Percentiles rank a stretch among this genome's conserved stretches.
These are phyloP conservation scores for Syngnathus floridae DNA, from an alignment of 2,113 vertebrate species.

Conservation along the genomic window DNA sequence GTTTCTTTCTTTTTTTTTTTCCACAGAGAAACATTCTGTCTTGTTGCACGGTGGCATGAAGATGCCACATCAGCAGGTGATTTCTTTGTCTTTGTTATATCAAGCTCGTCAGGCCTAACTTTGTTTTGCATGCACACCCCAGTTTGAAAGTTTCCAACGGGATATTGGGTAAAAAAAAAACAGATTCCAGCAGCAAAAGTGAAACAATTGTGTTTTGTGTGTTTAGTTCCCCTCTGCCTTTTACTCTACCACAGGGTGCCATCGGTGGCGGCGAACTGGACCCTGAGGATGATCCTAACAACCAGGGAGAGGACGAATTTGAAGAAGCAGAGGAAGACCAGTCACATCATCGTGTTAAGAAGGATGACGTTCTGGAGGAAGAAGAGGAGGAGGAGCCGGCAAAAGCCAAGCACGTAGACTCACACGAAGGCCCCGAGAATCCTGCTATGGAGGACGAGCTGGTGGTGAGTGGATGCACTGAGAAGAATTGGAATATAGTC, in stretches of 20 bases:
- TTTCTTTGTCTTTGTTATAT: neutral
- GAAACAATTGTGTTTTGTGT: neutral
- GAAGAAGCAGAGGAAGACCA: slow-evolving; percentile 89
- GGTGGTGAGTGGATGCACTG: slow-evolving; percentile 71
- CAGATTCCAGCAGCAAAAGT: neutral
- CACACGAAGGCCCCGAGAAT: slow-evolving; percentile 60
- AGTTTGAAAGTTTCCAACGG: neutral
- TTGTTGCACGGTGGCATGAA: slow-evolving; percentile 44
- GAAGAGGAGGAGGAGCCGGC: slow-evolving; percentile 57
- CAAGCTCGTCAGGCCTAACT: neutral
- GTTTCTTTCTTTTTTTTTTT: slow-evolving; percentile 13
- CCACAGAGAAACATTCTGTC: slow-evolving; percentile 49
- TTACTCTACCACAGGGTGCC: slow-evolving; percentile 59
- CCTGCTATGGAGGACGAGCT: slow-evolving; percentile 81
- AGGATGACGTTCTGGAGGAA: slow-evolving; percentile 63
- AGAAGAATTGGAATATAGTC: neutral
- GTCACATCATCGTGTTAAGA: slow-evolving; percentile 70
- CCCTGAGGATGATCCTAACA: slow-evolving; percentile 94
- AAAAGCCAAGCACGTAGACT: slow-evolving; percentile 32
- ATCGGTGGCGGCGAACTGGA: slow-evolving; percentile 76
- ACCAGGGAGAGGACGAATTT: slow-evolving; percentile 97
- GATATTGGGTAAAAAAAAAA: neutral
- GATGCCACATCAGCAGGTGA: slow-evolving; percentile 56
- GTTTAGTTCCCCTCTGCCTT: neutral
- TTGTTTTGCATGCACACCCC: neutral